These are phyloP conservation scores for Hipposideros larvatus DNA, from an alignment of 2,797 vertebrate species.

Conservation along the genomic window DNA sequence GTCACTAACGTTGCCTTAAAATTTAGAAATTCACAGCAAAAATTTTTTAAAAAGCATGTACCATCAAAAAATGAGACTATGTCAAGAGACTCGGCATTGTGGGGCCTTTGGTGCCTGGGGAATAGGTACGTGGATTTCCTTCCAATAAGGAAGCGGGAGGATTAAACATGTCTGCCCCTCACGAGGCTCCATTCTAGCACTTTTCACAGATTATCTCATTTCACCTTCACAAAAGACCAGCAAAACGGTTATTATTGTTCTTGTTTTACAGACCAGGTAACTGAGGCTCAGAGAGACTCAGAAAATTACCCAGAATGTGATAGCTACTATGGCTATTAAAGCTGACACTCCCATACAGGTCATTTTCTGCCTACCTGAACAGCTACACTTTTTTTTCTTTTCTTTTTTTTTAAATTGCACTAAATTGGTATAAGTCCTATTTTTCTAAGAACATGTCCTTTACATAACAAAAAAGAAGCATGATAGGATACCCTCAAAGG, in stretches of 20 bases:
- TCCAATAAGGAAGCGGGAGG: not conserved
- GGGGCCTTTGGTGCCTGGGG: not conserved
- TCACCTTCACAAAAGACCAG: not conserved
- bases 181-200: not conserved
- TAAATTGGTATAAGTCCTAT: not conserved
- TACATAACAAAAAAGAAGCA: slow-evolving; percentile 15
- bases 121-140: not conserved
- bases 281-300: not conserved
- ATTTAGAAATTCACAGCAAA: not conserved
- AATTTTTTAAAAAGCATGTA: not conserved
- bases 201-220: not conserved
- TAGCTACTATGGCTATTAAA: not conserved
- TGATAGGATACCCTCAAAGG: not conserved
- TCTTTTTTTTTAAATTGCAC: not conserved
- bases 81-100: not conserved
- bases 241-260: not conserved
- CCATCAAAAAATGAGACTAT: not conserved
- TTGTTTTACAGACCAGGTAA: slow-evolving; percentile 7
- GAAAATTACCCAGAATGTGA: not conserved
- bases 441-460: slow-evolving; percentile 10
- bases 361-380: not conserved
- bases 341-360: not conserved
- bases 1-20: not conserved
- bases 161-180: not conserved
- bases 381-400: not conserved